A percentile compares a stretch with the other conserved stretches of the same genome.
Evolutionary conservation across 2,888 invertebrate genomes (phyloP).

Genomic region (Dolichopus griseipennis): DNA sequence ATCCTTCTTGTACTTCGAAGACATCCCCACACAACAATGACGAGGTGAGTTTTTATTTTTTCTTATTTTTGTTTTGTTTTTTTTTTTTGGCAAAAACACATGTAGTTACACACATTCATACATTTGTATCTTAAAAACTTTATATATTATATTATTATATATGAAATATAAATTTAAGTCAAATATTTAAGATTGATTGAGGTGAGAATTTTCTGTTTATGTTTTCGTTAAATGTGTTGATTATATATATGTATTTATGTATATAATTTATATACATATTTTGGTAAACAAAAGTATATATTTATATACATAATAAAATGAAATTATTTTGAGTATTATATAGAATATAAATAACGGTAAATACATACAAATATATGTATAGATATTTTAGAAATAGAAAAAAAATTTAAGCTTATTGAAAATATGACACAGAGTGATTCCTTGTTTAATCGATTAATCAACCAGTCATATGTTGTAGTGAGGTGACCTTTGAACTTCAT

Average conservation of each 20-base stretch:
- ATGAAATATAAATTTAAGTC: no score
- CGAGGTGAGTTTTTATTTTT: no score
- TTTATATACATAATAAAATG: no score
- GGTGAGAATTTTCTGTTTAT: neutral
- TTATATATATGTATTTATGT: neutral
- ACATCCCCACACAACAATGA: no score
- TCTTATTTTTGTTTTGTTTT: no score
- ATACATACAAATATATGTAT: neutral
- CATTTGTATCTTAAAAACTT: no score
- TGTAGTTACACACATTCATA: no score
- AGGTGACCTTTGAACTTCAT: conserved; percentile 3
- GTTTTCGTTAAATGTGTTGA: neutral
- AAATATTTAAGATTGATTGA: neutral
- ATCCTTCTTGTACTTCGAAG: neutral
- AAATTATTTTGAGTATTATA: no score
- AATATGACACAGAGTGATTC: neutral
- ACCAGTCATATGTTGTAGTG: neutral
- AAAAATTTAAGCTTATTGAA: neutral
- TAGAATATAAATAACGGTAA: neutral
- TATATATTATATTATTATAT: no score
- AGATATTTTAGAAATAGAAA: neutral
- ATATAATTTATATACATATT: neutral
- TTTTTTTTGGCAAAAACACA: no score
- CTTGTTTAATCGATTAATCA: conserved; percentile 6
- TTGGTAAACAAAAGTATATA: neutral